A percentile compares a stretch with the other conserved stretches of the same genome.
Conservation (phyloP, 2,113 vertebrate genomes). For the Phylloscopus trochilus region DNA sequence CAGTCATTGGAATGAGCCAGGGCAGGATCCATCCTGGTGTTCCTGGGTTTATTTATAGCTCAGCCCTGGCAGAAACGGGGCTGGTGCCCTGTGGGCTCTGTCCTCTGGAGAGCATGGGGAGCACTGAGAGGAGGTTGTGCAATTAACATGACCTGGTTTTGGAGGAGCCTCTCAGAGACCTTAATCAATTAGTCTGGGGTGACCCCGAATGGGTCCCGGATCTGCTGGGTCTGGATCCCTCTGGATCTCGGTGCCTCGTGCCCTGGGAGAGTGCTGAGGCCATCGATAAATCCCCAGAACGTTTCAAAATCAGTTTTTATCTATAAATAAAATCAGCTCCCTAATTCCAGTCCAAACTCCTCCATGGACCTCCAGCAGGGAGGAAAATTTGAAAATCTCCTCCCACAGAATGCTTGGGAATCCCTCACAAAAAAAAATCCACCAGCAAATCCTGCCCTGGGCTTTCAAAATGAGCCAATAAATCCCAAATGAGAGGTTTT, state of each 20-base stretch:
- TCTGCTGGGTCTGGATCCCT: background rate
- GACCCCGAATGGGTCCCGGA: accelerated
- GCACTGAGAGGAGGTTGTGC: background rate
- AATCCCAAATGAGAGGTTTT: background rate
- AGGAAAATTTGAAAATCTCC: background rate
- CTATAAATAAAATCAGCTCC: background rate
- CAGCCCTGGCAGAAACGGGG: background rate
- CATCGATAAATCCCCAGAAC: accelerated
- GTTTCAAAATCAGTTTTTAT: background rate
- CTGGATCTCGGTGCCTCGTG: accelerated
- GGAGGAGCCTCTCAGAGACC: background rate
- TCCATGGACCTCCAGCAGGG: accelerated
- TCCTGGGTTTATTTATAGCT: background rate
- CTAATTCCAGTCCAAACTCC: background rate
- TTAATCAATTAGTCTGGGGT: background rate
- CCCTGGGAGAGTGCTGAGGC: background rate
- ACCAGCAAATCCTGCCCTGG: background rate
- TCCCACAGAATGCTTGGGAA: background rate
- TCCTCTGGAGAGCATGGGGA: background rate
- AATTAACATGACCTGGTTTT: background rate
- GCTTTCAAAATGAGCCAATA: background rate
- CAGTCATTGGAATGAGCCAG: accelerated
- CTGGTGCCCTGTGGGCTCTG: background rate
- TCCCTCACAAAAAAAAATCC: background rate
- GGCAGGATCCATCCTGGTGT: background rate